Percentiles rank a stretch among this genome's conserved stretches.
Evolutionary conservation across 2,888 invertebrate species (phyloP).

Genomic region (Limnephilus auricula): DNA sequence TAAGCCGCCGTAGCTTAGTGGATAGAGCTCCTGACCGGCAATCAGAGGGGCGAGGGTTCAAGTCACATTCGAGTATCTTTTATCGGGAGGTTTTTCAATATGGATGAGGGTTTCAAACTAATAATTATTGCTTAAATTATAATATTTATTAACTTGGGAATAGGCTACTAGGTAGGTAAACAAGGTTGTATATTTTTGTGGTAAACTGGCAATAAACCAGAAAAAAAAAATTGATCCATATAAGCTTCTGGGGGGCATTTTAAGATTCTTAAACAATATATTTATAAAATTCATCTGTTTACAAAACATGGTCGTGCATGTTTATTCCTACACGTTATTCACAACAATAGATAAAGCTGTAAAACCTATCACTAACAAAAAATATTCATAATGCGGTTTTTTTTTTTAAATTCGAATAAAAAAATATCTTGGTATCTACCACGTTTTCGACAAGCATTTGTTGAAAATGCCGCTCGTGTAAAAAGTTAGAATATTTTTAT

Average conservation of each 20-base stretch:
- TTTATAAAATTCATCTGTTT: neutral
- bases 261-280: neutral
- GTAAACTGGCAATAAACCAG: no score
- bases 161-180: no score
- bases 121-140: no score
- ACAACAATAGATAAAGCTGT: neutral
- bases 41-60: no score
- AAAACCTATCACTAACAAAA: neutral
- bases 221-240: neutral
- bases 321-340: neutral
- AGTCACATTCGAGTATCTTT: no score
- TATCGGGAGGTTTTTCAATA: no score
- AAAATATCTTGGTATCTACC: neutral
- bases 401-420: neutral
- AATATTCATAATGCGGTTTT: conserved; percentile 2
- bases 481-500: neutral
- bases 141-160: no score
- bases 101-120: no score
- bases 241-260: neutral
- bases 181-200: neutral
- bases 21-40: no score
- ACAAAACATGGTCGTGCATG: neutral
- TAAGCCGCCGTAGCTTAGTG: no score
- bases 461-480: conserved; percentile 2
- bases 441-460: neutral